These are phyloP conservation scores for Drosophila cognata DNA, from an alignment of 2,888 invertebrate species.

Conservation along the genomic window DNA sequence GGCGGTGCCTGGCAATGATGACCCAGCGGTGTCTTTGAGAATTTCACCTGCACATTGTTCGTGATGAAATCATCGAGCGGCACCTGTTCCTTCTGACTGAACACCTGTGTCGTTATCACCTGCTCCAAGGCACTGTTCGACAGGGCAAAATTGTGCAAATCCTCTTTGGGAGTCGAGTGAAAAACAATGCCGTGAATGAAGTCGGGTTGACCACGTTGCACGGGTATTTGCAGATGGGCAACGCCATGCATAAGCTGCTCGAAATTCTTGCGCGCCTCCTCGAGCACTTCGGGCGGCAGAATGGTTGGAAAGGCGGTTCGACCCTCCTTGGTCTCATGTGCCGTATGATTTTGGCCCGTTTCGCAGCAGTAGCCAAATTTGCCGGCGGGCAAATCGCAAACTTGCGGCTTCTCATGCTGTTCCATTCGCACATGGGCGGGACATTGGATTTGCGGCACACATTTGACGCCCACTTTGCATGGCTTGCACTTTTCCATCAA, in stretches of 20 bases:
- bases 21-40: constrained; percentile 75
- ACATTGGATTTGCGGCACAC: constrained; percentile 89
- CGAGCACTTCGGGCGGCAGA: constrained; percentile 69
- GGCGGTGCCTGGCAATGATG: constrained; percentile 84
- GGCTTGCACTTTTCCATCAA: constrained; percentile 74
- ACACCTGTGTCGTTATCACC: constrained; percentile 86
- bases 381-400: constrained; percentile 86
- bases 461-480: constrained; percentile 86
- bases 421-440: constrained; percentile 87
- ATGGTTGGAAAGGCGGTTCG: constrained; percentile 42
- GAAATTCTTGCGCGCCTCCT: constrained; percentile 83
- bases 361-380: constrained; percentile 88
- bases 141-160: constrained; percentile 84
- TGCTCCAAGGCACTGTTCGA: constrained; percentile 86
- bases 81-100: constrained; percentile 85
- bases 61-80: constrained; percentile 82
- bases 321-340: constrained; percentile 39
- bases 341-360: constrained; percentile 87
- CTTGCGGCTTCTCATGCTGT: constrained; percentile 83
- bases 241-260: constrained; percentile 83
- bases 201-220: constrained; percentile 83
- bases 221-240: constrained; percentile 71
- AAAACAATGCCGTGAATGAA: constrained; percentile 83
- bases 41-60: constrained; percentile 83
- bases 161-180: constrained; percentile 82